A percentile compares a stretch with the other conserved stretches of the same genome.
Conservation (phyloP, 1,140 invertebrate species). For the Psilanteris sp. region DNA sequence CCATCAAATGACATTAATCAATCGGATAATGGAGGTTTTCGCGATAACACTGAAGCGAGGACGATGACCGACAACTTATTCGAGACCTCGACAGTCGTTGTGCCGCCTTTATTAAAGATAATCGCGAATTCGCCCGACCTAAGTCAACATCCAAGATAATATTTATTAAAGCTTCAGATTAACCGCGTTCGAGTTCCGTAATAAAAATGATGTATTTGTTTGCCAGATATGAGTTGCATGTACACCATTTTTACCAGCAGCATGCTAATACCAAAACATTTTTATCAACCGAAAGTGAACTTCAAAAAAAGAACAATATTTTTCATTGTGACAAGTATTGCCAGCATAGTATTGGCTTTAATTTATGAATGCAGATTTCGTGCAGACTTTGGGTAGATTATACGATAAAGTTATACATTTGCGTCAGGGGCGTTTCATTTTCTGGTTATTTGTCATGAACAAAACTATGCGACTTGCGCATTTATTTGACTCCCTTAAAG, state of each 20-base stretch:
- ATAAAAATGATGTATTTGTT: conserved; percentile 57
- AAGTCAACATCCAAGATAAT: conserved; percentile 56
- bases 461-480: too few species aligned
- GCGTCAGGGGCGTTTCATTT: too few species aligned
- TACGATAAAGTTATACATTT: background rate
- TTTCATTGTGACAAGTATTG: conserved; percentile 6
- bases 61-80: conserved; percentile 62
- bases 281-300: conserved; percentile 20
- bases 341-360: background rate
- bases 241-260: conserved; percentile 14
- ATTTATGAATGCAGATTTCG: conserved; percentile 4
- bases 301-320: conserved; percentile 11
- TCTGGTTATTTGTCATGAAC: background rate
- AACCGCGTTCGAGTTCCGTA: conserved; percentile 38
- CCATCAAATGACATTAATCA: conserved; percentile 62
- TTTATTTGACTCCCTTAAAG: too few species aligned
- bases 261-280: conserved; percentile 32
- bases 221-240: conserved; percentile 22
- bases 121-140: conserved; percentile 59
- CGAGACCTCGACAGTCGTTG: conserved; percentile 36
- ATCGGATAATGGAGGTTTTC: conserved; percentile 58
- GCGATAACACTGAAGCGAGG: conserved; percentile 51
- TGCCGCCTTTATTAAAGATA: conserved; percentile 47
- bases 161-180: conserved; percentile 57
- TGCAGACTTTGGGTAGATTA: background rate